Conservation (phyloP, 2,888 invertebrate genomes). For the Kuschelorhynchus macadamiae region DNA sequence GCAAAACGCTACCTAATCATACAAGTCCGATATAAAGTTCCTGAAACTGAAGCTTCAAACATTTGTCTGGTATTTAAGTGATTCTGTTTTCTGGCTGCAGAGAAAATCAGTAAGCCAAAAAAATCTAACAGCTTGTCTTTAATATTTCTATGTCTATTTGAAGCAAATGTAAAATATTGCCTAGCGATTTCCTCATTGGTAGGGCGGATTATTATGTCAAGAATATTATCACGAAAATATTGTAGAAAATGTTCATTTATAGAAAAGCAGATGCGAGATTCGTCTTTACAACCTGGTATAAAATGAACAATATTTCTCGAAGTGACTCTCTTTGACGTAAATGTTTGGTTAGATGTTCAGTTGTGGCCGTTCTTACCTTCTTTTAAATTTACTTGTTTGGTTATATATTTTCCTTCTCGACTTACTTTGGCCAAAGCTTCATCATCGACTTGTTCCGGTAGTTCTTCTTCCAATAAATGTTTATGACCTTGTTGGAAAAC, state of each 20-base stretch:
- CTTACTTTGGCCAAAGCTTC: constrained; percentile 22
- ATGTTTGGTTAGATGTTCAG: constrained; percentile 11
- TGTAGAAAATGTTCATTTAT: constrained; percentile 7
- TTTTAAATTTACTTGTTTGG: constrained; percentile 9
- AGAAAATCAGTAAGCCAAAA: constrained; percentile 11
- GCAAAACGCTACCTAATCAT: constrained; percentile 30
- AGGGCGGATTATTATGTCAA: constrained; percentile 21
- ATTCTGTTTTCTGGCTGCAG: constrained; percentile 13
- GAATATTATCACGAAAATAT: constrained; percentile 11
- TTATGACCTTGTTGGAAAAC: no score
- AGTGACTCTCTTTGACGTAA: constrained; percentile 14
- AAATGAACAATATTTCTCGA: constrained; percentile 20
- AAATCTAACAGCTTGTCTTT: constrained; percentile 7
- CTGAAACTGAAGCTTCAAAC: constrained; percentile 12
- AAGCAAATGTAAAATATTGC: constrained; percentile 15
- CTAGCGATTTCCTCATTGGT: constrained; percentile 24
- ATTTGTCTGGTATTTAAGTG: constrained; percentile 20
- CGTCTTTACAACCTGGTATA: constrained; percentile 16
- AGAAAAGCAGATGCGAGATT: constrained; percentile 15
- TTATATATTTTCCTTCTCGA: constrained; percentile 2
- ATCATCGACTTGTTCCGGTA: constrained; percentile 21
- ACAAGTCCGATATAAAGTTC: constrained; percentile 19
- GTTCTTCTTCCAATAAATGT: no score
- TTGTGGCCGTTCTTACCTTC: constrained; percentile 29
- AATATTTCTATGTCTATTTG: no score